Evolutionary conservation across 2,888 invertebrate species (phyloP).

Genomic region (Amorpha juglandis): DNA sequence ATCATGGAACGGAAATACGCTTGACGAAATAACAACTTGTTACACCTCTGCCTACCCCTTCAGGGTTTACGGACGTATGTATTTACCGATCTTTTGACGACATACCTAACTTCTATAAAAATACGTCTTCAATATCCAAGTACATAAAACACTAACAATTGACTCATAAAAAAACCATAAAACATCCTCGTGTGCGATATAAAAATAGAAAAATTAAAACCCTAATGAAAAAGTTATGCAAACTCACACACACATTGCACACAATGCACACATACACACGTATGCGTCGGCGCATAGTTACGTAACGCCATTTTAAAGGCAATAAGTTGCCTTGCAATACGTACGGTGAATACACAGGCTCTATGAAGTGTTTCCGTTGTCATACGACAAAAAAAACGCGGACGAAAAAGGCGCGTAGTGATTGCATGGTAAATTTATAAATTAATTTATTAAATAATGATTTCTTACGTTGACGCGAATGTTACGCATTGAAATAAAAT

Average conservation of each 20-base stretch:
- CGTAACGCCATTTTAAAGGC: constrained; percentile 69
- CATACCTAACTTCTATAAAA: not conserved
- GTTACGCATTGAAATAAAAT: too few species aligned
- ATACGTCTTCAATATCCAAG: not conserved
- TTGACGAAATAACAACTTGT: too few species aligned
- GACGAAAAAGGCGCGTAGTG: too few species aligned
- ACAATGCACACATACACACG: constrained; percentile 30
- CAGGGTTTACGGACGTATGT: too few species aligned
- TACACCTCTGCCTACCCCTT: too few species aligned
- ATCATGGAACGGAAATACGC: too few species aligned
- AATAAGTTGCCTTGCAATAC: constrained; percentile 65
- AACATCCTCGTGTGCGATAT: constrained; percentile 22
- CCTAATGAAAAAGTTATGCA: constrained; percentile 48
- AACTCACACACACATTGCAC: constrained; percentile 28
- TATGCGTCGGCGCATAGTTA: constrained; percentile 41
- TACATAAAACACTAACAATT: constrained; percentile 10
- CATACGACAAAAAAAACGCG: constrained; percentile 4
- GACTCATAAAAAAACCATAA: constrained; percentile 3
- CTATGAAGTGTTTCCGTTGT: constrained; percentile 55
- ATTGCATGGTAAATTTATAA: not conserved
- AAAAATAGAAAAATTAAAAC: constrained; percentile 53
- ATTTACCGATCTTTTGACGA: not conserved
- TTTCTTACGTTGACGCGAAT: too few species aligned
- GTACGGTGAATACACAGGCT: constrained; percentile 55
- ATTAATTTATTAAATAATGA: not conserved